Evolutionary conservation across 2,888 invertebrate genomes (phyloP), one percentile per base, ranked within the genome.

Genomic region (Hoplodrina blanda): DNA sequence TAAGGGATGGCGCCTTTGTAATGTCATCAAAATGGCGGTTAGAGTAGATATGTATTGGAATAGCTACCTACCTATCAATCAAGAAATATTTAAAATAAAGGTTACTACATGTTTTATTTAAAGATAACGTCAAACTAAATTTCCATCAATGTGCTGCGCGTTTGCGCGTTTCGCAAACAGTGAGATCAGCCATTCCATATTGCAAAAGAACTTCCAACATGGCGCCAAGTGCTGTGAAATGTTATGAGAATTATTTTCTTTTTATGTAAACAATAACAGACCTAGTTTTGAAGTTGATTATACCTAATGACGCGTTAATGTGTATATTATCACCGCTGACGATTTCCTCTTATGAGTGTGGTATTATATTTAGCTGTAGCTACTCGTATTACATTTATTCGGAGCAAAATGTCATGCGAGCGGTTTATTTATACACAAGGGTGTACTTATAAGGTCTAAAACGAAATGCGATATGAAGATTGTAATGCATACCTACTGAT

Each of bases 331-430:
- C 59, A 71, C 49, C 69, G 70, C 55, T 67, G 62, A 69, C 69
- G 53, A 67, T 80, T 80, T 80, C 80, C 80, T 78, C 67, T n/a
- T 69, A 60, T 33, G 63, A 66, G 53, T 74, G 46, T 61, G 52
- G 59, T 41, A 65, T 76, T 80, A 80, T 80, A 80, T 78, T 78
- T 80, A 80, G 74, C 73, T 54, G 61, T 57, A 52, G 63, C 65
- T 78, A 54, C 66, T 77, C 70, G 55, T 55, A 54, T 80, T 77
- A 71, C 66, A 72, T 68, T 77, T 69, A 63, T 68, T 74, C 57
- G 46, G 73, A 62, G 70, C 65, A 52, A 62, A 78, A 68, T 78
- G 60, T 62, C 63, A 64, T 70, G 54, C 66, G 69, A 73, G 69
- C 69, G 17, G 57, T 70, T 69, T 78, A 78, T 71, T 71, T 68